Evolutionary conservation across 2,888 invertebrate species (phyloP).

Genomic region (Drosophila kokeensis): DNA sequence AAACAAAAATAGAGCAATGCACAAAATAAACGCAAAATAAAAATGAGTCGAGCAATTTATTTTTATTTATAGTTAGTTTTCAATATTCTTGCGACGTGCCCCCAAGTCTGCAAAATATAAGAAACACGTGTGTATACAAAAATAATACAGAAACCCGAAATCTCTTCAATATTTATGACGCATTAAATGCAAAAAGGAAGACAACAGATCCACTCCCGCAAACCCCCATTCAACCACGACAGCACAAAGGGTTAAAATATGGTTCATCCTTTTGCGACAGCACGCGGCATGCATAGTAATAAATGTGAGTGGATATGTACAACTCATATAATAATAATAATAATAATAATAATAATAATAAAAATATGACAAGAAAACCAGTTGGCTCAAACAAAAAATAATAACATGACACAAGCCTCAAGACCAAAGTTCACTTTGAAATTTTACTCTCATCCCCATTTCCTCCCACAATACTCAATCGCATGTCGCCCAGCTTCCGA

Average conservation of each 20-base stretch:
- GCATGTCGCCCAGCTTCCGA: slow-evolving; percentile 10
- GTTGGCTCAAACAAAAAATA: slow-evolving; percentile 34
- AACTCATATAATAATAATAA: slow-evolving; percentile 36
- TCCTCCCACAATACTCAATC: neutral
- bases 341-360: slow-evolving; percentile 43
- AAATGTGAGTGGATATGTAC: slow-evolving; percentile 38
- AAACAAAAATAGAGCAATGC: slow-evolving; percentile 10
- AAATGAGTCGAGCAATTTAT: neutral
- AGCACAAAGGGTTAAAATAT: slow-evolving; percentile 54
- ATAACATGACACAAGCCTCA: neutral
- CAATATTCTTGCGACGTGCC: too few relatives aligned
- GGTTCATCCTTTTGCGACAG: slow-evolving; percentile 41
- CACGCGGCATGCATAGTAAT: slow-evolving; percentile 74
- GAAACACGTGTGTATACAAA: neutral
- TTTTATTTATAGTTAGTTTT: slow-evolving; percentile 34
- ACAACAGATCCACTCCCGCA: neutral
- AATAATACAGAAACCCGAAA: neutral
- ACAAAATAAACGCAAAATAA: neutral
- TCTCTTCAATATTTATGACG: slow-evolving; percentile 44
- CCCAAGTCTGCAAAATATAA: neutral
- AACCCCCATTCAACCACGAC: neutral
- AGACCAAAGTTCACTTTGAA: neutral
- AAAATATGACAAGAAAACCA: slow-evolving; percentile 35
- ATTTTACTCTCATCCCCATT: neutral
- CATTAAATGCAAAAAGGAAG: slow-evolving; percentile 41